Evolutionary conservation across 1,140 invertebrate genomes (phyloP), one percentile per base, ranked within the genome.

Genomic region (Leucophenga varia): DNA sequence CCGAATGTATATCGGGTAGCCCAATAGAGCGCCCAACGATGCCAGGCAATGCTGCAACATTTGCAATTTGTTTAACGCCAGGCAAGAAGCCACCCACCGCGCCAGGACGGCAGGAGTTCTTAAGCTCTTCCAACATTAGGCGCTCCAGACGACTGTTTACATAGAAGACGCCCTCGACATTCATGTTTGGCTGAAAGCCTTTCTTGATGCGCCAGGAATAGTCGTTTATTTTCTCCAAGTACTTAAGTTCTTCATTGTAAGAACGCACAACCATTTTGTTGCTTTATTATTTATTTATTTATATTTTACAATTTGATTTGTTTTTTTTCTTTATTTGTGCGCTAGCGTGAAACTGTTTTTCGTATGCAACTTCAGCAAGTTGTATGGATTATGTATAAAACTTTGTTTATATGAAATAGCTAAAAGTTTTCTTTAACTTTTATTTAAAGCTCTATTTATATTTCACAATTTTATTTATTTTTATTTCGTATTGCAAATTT

Each of bases 111-210:
- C 92, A 95, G 0, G 93, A 82, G 77, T 97, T 95, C 54, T 86
- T 81, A 35, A 99, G 77, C 72, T 99, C 97, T 46, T 99, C 96
- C 68, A 99, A 89, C 96, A 99, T 99, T 1, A 99, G 79, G 59
- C 88, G 89, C 76, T 99, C 96, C 46, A 99, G 78, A 19, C 84
- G 84, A 47, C 84, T 82, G 76, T 99, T 99, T 0, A 98, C 95
- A 79, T 97, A 99, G 79, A 99, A 99, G 12, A 95, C 79, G 21
- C 97, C 97, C 80, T 99, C 97, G 8, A 98, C 96, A 68, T 97
- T 98, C 97, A 99, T 99, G 61, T 98, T 98, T 2, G 95, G 94
- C 53, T 99, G 96, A 79, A 99, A 99, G 4, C 95, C 97, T 76
- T 95, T 98, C 76, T 98, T 98, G 49, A 99, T 99, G 68, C 81